Percentiles rank a stretch among this genome's conserved stretches.
Evolutionary conservation across 2,888 invertebrate genomes (phyloP).

Genomic region (Mimachlamys varia): DNA sequence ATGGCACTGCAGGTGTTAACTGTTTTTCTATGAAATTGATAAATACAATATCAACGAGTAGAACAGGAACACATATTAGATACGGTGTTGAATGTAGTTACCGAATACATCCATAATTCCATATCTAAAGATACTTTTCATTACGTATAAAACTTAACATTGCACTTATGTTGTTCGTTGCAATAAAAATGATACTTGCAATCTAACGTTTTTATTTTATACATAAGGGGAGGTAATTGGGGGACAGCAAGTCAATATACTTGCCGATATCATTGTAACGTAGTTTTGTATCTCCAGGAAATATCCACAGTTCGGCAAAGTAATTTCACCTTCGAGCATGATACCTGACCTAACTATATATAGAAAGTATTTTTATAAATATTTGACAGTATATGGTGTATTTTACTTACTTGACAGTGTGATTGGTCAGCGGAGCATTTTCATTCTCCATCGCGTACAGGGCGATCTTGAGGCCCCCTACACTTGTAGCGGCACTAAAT

Average conservation of each 20-base stretch:
- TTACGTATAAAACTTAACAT: no score
- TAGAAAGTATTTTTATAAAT: background rate
- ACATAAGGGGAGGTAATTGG: background rate
- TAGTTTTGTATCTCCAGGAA: background rate
- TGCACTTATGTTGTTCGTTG: no score
- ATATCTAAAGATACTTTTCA: no score
- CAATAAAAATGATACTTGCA: no score
- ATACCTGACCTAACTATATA: background rate
- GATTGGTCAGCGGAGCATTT: constrained; percentile 50
- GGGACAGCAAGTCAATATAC: background rate
- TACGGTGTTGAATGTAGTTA: no score
- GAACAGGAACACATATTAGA: no score
- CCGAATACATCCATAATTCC: no score
- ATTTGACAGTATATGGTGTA: background rate
- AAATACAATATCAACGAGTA: background rate
- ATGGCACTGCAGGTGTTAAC: background rate
- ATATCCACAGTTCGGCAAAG: background rate
- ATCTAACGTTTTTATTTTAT: background rate
- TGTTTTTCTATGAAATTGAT: background rate
- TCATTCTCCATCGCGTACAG: constrained; percentile 55
- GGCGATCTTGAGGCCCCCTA: constrained; percentile 70
- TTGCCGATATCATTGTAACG: background rate
- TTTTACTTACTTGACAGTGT: constrained; percentile 62
- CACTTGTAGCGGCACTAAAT: constrained; percentile 70
- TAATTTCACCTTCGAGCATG: background rate